Evolutionary conservation across 2,888 invertebrate species (phyloP).

Genomic region (Cheilosia soror): DNA sequence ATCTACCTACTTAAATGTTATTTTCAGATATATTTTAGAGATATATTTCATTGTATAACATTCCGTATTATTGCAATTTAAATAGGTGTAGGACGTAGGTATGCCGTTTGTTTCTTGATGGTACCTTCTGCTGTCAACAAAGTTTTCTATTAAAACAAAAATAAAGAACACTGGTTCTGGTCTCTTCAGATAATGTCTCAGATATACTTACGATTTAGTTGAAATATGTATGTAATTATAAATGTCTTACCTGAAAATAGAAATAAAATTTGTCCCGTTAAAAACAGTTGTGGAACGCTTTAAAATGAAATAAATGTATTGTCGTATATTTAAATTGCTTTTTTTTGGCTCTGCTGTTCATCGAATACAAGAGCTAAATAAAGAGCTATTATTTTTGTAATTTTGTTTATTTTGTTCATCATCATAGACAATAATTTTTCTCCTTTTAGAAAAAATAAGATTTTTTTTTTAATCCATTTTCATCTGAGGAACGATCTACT

Average conservation of each 20-base stretch:
- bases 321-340: neutral
- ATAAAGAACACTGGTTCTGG: neutral
- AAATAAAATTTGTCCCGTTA: neutral
- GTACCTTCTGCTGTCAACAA: no score
- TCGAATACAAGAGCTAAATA: neutral
- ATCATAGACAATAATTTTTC: constrained; percentile 1
- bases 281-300: neutral
- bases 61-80: no score
- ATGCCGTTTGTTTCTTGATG: no score
- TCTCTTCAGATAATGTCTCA: no score
- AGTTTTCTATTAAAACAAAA: no score
- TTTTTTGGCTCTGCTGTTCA: neutral
- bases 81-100: no score
- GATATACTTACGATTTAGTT: neutral
- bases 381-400: neutral
- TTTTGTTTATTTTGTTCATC: no score
- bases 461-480: constrained; percentile 27
- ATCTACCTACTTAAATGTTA: no score
- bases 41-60: no score
- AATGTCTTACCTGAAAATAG: neutral
- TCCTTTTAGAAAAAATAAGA: neutral
- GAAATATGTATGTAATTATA: neutral
- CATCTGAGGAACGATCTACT: constrained; percentile 19
- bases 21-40: no score
- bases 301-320: neutral